Evolutionary conservation across 2,113 vertebrate genomes (phyloP).

Genomic region (Mirounga angustirostris): DNA sequence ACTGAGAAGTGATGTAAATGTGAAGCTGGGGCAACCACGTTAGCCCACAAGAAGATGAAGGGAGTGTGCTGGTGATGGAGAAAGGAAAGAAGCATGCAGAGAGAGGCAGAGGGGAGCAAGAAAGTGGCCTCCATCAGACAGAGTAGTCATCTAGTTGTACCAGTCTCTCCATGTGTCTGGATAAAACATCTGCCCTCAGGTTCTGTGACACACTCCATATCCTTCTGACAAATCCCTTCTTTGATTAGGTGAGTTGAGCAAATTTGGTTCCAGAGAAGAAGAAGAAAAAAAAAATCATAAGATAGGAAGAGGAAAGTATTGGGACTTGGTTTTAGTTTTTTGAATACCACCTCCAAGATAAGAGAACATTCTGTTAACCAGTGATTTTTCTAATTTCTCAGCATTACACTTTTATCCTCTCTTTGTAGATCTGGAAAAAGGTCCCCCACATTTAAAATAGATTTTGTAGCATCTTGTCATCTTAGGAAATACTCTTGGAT

Average conservation of each 20-base stretch:
- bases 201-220: not conserved
- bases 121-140: fast-evolving
- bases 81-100: not conserved
- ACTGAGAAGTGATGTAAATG: not conserved
- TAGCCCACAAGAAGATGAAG: not conserved
- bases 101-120: not conserved
- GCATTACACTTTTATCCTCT: not conserved
- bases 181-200: not conserved
- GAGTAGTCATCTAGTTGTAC: not conserved
- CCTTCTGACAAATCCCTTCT: not conserved
- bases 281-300: not conserved
- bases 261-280: not conserved
- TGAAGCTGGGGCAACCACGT: not conserved
- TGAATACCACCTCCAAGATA: not conserved
- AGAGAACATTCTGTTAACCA: not conserved
- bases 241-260: not conserved
- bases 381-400: not conserved
- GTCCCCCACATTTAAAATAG: not conserved
- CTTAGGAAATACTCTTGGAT: conserved; percentile 38
- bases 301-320: not conserved
- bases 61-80: not conserved
- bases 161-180: not conserved
- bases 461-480: conserved; percentile 18
- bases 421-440: not conserved
- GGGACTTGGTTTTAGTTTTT: not conserved